Evolutionary conservation across 1,140 invertebrate genomes (phyloP), one percentile per base, ranked within the genome.

Genomic region (Brachionus sp.): DNA sequence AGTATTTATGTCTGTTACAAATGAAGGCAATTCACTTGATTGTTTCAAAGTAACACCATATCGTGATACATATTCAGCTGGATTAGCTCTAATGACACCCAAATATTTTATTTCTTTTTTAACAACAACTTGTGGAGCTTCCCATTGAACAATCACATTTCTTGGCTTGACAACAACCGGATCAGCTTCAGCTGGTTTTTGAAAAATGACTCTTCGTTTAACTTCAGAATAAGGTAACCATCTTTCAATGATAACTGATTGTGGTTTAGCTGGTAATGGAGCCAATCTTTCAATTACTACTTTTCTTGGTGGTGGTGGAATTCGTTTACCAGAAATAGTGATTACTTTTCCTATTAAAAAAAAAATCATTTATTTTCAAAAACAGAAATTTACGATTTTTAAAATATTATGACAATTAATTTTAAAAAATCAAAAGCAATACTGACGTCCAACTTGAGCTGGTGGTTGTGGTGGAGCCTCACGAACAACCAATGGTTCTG

Each of bases 391-490:
- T n/a, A 5, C 16, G 4, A 3, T 53, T n/a, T 53, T 53, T 5
- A n/a, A n/a, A 53, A 3, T n/a, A 53, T 19, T 53, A 4, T 19
- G 10, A 46, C 5, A n/a, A 46, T 2, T n/a, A 46, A 12, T 46
- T 46, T 46, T 2, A 12, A 12, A n/a, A 46, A 46, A 46, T 12
- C 1, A 5, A 46, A 46, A 57, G n/a, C n/a, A n/a, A 64, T 4
- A 37, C 66, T 70, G 10, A 70, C 66, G 39, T 19, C 70, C 83
- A 64, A 77, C 66, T 84, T 57, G 70, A 25, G 53, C 46, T 64
- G 83, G 83, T 77, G 83, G 35, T 78, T 84, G 70, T 64, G 83
- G 83, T 62, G 83, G 83, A 77, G 44, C 42, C 50, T 84, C 83
- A 33, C 83, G 83, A 66, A 84, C 39, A 33, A 84, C 57, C 13